Percentiles rank a stretch among this genome's conserved stretches.
Conservation (phyloP, 2,797 vertebrate species). For the Molothrus ater region DNA sequence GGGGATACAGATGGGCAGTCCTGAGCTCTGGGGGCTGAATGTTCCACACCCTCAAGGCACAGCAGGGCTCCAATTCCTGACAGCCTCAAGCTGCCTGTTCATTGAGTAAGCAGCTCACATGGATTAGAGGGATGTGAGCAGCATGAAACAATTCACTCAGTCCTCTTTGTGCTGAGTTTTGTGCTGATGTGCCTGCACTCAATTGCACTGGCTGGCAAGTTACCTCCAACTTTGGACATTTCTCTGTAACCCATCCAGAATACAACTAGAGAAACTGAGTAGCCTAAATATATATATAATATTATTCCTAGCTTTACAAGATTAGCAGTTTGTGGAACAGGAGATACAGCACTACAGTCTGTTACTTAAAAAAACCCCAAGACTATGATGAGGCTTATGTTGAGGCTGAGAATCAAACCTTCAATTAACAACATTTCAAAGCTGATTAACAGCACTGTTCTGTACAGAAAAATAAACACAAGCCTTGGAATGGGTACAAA, state of each 20-base stretch:
- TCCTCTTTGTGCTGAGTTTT: neutral
- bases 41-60: neutral
- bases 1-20: neutral
- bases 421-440: neutral
- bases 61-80: neutral
- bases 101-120: neutral
- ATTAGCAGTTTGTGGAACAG: neutral
- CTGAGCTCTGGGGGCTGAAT: neutral
- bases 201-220: neutral
- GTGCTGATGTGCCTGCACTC: neutral
- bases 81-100: neutral
- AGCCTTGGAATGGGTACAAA: neutral
- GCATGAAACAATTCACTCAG: neutral
- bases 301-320: neutral
- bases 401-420: neutral
- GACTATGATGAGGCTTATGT: neutral
- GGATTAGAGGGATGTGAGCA: neutral
- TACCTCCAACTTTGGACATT: neutral
- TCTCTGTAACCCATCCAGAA: neutral
- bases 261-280: neutral
- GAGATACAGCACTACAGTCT: neutral
- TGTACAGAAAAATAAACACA: neutral
- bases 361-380: neutral
- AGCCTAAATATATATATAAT: neutral
- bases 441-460: neutral